Evolutionary conservation across 2,797 vertebrate species (phyloP).

Genomic region (Mionectes olivaceus): DNA sequence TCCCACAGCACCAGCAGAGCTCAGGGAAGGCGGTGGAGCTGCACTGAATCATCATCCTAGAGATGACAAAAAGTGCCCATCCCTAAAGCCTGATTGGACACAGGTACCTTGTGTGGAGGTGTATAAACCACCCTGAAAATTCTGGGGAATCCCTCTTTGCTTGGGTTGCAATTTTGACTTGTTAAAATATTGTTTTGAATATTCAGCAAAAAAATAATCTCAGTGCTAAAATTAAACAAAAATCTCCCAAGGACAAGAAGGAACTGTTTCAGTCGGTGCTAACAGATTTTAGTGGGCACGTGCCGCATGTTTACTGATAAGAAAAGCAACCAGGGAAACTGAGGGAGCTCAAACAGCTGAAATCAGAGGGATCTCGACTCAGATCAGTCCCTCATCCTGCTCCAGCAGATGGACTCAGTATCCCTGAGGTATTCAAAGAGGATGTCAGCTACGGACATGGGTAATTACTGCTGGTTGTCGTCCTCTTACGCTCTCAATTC

Average conservation of each 20-base stretch:
- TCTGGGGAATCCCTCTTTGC: neutral
- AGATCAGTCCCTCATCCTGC: neutral
- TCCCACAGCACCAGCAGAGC: neutral
- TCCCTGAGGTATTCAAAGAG: accelerated
- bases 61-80: neutral
- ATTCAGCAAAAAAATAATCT: neutral
- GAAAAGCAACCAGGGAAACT: neutral
- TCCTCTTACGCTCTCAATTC: too few species aligned
- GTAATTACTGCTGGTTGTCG: neutral
- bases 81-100: neutral
- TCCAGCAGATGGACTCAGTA: neutral
- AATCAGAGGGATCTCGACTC: neutral
- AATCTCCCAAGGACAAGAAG: neutral
- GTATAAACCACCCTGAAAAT: neutral
- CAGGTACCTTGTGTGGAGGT: neutral
- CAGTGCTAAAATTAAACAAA: neutral
- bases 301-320: neutral
- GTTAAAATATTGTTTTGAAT: neutral
- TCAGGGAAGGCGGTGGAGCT: neutral
- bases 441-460: neutral
- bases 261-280: neutral
- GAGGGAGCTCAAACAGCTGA: neutral
- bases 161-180: neutral
- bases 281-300: neutral
- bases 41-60: neutral